These are phyloP conservation scores for Steinernema scapterisci DNA, from an alignment of 2,888 invertebrate species.

Conservation along the genomic window DNA sequence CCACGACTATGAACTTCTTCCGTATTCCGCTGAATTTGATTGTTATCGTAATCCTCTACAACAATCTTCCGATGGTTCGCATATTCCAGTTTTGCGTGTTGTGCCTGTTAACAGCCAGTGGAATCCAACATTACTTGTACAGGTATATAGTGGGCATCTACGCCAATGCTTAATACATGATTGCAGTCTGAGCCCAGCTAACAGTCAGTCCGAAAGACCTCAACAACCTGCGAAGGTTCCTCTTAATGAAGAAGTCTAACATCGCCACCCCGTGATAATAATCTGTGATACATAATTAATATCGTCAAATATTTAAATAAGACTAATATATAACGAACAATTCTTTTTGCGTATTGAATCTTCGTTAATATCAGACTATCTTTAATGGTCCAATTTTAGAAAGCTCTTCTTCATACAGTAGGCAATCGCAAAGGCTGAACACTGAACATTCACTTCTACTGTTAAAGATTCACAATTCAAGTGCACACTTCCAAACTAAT, in stretches of 20 bases:
- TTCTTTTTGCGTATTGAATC: too few species aligned
- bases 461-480: too few species aligned
- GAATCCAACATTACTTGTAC: constrained; percentile 55
- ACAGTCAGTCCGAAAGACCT: not conserved
- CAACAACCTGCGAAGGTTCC: not conserved
- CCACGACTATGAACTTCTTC: constrained; percentile 71
- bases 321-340: not conserved
- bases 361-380: too few species aligned
- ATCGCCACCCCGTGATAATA: not conserved
- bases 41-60: constrained; percentile 70
- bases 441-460: too few species aligned
- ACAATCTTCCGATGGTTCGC: constrained; percentile 68
- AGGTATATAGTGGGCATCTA: constrained; percentile 36
- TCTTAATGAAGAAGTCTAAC: constrained; percentile 14
- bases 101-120: constrained; percentile 68
- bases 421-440: too few species aligned
- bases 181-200: constrained; percentile 3
- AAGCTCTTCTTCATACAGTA: too few species aligned
- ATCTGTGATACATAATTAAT: not conserved
- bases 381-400: too few species aligned
- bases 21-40: constrained; percentile 71
- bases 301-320: not conserved
- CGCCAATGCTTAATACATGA: not conserved
- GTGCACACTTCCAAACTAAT: too few species aligned
- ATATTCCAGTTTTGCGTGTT: constrained; percentile 70